Evolutionary conservation across 2,888 invertebrate species (phyloP).

Genomic region (Odontomyia ornata): DNA sequence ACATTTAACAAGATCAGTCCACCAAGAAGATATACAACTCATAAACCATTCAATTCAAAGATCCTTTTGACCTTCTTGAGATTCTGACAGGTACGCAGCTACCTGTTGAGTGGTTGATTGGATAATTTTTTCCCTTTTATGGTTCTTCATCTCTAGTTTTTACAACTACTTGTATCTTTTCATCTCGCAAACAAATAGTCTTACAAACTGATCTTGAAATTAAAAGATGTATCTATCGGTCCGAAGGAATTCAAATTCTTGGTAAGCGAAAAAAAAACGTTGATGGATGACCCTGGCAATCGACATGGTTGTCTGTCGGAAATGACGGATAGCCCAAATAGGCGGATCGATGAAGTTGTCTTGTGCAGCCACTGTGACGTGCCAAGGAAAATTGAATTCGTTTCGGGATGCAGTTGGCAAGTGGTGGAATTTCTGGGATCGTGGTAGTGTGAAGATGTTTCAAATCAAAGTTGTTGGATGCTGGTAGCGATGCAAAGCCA

Average conservation of each 20-base stretch:
- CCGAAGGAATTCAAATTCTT: neutral
- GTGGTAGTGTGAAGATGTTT: constrained; percentile 30
- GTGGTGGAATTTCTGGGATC: constrained; percentile 17
- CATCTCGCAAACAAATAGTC: constrained; percentile 20
- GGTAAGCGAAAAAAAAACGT: neutral
- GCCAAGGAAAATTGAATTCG: constrained; percentile 28
- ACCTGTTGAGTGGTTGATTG: constrained; percentile 42
- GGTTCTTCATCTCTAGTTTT: neutral
- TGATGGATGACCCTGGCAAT: constrained; percentile 29
- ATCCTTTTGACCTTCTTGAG: constrained; percentile 20
- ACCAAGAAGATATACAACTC: neutral
- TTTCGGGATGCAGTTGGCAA: constrained; percentile 21
- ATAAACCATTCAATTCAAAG: neutral
- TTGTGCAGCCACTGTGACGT: constrained; percentile 43
- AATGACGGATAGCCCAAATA: constrained; percentile 30
- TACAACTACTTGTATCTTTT: neutral
- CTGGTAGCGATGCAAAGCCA: neutral
- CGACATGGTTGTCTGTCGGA: neutral
- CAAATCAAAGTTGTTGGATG: constrained; percentile 4
- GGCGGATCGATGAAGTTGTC: constrained; percentile 40
- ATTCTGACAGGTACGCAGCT: constrained; percentile 34
- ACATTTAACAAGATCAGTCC: constrained; percentile 5
- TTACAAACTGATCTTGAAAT: constrained; percentile 4
- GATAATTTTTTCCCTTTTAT: neutral
- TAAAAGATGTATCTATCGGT: neutral